phyloP scores from a whole-genome alignment of 2,113 vertebrate species.

The Sphyrna mokarran region DNA sequence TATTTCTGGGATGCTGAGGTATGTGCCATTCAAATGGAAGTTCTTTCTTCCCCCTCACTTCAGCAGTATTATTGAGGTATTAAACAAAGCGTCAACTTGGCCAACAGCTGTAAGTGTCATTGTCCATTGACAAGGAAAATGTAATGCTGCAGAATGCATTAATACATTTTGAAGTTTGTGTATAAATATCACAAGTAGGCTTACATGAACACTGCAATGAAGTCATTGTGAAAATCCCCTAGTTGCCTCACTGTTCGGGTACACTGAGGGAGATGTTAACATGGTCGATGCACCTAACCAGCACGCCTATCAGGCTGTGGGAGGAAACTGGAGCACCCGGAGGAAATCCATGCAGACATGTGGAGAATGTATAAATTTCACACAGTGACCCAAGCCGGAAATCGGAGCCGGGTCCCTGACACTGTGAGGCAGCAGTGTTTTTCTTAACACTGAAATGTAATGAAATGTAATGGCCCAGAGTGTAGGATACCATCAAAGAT shows the following conservation, averaged over 20 bases:
- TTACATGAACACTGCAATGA: too few relatives aligned
- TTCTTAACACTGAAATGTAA: not conserved
- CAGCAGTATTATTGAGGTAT: not conserved
- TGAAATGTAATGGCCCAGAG: not conserved
- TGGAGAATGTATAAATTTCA: too few relatives aligned
- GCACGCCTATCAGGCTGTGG: too few relatives aligned
- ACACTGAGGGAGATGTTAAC: too few relatives aligned
- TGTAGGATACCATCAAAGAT: not conserved
- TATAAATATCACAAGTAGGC: too few relatives aligned
- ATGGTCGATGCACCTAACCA: too few relatives aligned
- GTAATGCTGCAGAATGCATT: not conserved
- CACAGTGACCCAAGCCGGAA: too few relatives aligned
- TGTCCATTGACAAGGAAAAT: not conserved
- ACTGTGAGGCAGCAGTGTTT: not conserved
- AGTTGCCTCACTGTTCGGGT: too few relatives aligned
- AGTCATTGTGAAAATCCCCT: too few relatives aligned
- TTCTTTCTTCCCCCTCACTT: not conserved
- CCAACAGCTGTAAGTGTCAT: not conserved
- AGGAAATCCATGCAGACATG: too few relatives aligned
- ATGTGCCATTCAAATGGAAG: not conserved
- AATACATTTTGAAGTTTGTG: not conserved
- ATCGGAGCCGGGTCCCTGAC: too few relatives aligned
- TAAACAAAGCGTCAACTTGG: not conserved
- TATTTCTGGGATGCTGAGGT: not conserved
- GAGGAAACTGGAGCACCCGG: too few relatives aligned